Evolutionary conservation across 2,888 invertebrate species (phyloP).

Genomic region (Automeris io): DNA sequence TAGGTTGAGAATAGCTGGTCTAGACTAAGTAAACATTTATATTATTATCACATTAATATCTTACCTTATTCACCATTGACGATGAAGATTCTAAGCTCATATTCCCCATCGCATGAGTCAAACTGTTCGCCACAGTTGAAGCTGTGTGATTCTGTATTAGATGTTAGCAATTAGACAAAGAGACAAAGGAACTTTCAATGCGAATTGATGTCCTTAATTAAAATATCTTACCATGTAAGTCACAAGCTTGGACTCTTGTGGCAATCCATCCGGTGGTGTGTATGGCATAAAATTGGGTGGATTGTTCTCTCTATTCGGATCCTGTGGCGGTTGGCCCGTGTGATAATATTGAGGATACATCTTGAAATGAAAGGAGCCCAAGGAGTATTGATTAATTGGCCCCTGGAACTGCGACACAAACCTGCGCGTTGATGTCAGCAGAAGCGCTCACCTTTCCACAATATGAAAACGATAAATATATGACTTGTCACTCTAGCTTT

Average conservation of each 20-base stretch:
- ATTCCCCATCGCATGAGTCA: slow-evolving; percentile 49
- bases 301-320: slow-evolving; percentile 75
- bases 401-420: not conserved
- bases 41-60: not conserved
- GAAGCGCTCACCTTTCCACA: slow-evolving; percentile 13
- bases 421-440: slow-evolving; percentile 18
- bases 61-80: slow-evolving; percentile 47
- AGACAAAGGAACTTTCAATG: not conserved
- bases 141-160: slow-evolving; percentile 53
- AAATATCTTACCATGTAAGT: slow-evolving; percentile 83
- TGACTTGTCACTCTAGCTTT: slow-evolving; percentile 4
- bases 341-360: not conserved
- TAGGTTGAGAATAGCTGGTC: too few species aligned
- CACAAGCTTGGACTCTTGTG: slow-evolving; percentile 89
- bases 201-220: slow-evolving; percentile 3
- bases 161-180: not conserved
- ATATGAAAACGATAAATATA: slow-evolving; percentile 1
- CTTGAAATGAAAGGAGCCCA: not conserved
- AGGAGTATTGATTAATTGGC: not conserved
- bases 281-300: slow-evolving; percentile 81
- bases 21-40: not conserved
- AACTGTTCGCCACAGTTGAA: slow-evolving; percentile 43
- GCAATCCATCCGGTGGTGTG: slow-evolving; percentile 83
- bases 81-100: slow-evolving; percentile 55
- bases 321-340: slow-evolving; percentile 5